Base-by-base conservation (phyloP, 2,113 vertebrate genomes). In the Zosterops lateralis region DNA sequence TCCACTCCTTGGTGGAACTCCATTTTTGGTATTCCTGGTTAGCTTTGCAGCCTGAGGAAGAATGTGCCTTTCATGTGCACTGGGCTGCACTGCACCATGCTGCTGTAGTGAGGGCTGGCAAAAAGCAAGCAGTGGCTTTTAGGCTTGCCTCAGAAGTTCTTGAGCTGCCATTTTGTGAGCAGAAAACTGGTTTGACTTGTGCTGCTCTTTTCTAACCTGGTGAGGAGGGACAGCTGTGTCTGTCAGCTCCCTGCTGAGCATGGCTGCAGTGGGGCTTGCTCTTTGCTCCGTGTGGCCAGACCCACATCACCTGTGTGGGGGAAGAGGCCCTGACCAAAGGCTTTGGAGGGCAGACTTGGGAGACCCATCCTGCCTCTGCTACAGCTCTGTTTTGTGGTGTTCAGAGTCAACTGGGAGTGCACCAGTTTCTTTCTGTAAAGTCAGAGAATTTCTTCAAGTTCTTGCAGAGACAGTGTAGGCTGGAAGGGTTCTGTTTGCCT, bases 271-370 rank as follows among this genome's bases (percentile, higher is more conserved):
- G 50, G 65, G 44, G 7, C 34, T 57, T n/a, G 84, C 54, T 61
- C n/a, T 73, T 44, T 16, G 28, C 47, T 42, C 14, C 5, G 9
- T 0, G 3, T 29, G n/a, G 19, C 42, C 34, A 76, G 34, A 50
- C 8, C 20, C 1, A 1, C 3, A 5, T 45, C 45, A 57, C 24
- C 18, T 38, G 7, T 26, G 17, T 2, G 5, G 2, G 20, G 19
- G 3, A 57, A 58, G 50, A 75, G 48, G n/a, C 45, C 14, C 31
- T 73, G 20, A 36, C 25, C 19, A 8, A 26, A 60, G 57, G 8
- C 14, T 42, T 81, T 5, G 18, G 47, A 66, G 19, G 7, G 13
- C 29, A 70, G n/a, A 9, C 12, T 19, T 64, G 62, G 45, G 62
- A 89, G 18, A 54, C 7, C 15, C 6, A 36, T 76, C 9, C 25